A percentile compares a stretch with the other conserved stretches of the same genome.
Conservation (phyloP, 2,113 vertebrate genomes). For the Plectropomus leopardus region DNA sequence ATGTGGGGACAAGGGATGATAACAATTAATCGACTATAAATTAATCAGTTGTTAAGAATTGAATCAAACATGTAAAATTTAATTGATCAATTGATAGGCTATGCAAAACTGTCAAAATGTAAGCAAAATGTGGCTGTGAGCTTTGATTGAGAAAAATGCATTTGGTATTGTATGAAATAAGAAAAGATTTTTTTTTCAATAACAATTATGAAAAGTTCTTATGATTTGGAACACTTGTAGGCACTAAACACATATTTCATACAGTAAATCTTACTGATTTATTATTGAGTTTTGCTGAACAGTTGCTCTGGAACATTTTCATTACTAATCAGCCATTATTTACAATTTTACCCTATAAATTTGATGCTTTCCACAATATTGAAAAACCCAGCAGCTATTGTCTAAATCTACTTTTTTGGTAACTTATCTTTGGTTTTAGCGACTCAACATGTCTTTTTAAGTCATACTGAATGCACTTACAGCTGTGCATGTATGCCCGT, state of each 20-base stretch:
- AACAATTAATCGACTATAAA: too few relatives aligned
- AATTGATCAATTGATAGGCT: too few relatives aligned
- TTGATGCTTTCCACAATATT: background rate
- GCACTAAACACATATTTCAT: background rate
- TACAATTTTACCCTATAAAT: background rate
- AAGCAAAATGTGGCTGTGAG: too few relatives aligned
- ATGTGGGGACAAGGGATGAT: too few relatives aligned
- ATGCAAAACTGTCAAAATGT: too few relatives aligned
- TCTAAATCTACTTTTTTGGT: background rate
- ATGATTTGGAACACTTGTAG: too few relatives aligned
- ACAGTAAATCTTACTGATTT: background rate
- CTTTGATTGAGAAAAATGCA: too few relatives aligned
- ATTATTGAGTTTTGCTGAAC: background rate
- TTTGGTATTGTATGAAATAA: too few relatives aligned
- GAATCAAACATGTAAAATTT: too few relatives aligned
- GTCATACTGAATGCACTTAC: background rate
- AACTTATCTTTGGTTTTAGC: background rate
- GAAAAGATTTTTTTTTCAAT: too few relatives aligned
- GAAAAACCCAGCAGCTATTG: background rate
- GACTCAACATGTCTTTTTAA: background rate
- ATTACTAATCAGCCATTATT: background rate
- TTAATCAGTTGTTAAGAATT: too few relatives aligned
- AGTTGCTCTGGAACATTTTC: background rate
- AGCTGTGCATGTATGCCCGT: constrained; percentile 4
- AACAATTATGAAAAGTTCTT: too few relatives aligned